Evolutionary conservation across 2,797 vertebrate genomes (phyloP).

Genomic region (Sebastes cheni): DNA sequence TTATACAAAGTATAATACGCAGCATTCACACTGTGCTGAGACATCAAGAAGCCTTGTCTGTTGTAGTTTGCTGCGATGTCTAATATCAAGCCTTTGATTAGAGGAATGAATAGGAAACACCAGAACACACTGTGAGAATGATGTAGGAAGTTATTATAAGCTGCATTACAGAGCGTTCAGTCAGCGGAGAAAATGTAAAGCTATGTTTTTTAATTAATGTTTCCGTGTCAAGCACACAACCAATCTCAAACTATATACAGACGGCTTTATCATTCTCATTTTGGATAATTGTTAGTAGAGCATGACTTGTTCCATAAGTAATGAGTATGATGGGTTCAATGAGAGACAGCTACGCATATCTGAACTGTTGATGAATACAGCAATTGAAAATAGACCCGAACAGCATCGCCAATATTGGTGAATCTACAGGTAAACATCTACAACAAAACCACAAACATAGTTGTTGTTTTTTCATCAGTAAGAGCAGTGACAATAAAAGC

Average conservation of each 20-base stretch:
- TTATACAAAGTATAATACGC: background rate
- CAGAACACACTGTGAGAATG: background rate
- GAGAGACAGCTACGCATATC: background rate
- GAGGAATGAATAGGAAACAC: slow-evolving; percentile 18
- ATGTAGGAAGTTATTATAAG: background rate
- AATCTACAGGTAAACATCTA: background rate
- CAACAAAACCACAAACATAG: background rate
- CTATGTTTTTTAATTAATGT: slow-evolving; percentile 10
- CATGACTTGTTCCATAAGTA: background rate
- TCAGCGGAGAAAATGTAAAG: slow-evolving; percentile 6
- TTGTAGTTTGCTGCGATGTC: slow-evolving; percentile 1
- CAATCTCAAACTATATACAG: background rate
- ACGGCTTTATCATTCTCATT: slow-evolving; percentile 5
- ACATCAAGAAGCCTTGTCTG: background rate
- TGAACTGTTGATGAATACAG: background rate
- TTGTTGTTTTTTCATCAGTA: background rate
- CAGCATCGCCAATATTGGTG: background rate
- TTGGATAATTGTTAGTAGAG: background rate
- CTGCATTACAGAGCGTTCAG: background rate
- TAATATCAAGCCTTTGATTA: slow-evolving; percentile 16
- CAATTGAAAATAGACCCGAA: background rate
- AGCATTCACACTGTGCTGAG: background rate
- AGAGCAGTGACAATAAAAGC: background rate
- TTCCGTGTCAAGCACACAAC: background rate
- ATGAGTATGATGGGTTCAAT: background rate